Conservation (phyloP, 2,113 vertebrate species). For the Arvicanthis niloticus region DNA sequence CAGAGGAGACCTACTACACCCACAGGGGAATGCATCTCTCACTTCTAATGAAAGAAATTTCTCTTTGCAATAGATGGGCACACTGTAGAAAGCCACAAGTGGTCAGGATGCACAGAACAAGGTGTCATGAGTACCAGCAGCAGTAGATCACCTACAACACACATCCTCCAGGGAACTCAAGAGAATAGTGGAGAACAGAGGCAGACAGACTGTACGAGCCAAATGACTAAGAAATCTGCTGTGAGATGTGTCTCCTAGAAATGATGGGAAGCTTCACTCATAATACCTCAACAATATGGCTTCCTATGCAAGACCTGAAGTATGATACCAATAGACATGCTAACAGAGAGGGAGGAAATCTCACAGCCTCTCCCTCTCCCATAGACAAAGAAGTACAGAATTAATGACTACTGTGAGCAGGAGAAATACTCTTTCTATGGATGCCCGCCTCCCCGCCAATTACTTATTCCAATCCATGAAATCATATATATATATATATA, state of each 20-base stretch:
- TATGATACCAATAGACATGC: not conserved
- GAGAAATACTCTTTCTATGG: not conserved
- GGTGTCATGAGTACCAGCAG: not conserved
- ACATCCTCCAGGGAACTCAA: not conserved
- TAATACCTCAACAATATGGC: not conserved
- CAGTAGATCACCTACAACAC: not conserved
- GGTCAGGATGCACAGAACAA: not conserved
- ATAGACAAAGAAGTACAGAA: not conserved
- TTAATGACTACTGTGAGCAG: not conserved
- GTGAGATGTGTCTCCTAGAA: not conserved
- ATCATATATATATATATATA: not conserved
- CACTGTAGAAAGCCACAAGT: not conserved
- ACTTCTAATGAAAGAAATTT: too few species aligned
- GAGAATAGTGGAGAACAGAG: not conserved
- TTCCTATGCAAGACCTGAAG: not conserved
- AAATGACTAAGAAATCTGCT: too few species aligned
- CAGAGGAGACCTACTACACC: not conserved
- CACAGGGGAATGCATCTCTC: not conserved
- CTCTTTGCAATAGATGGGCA: too few species aligned
- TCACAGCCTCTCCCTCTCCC: not conserved
- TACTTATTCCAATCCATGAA: not conserved
- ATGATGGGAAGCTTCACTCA: not conserved
- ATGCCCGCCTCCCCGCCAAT: too few species aligned
- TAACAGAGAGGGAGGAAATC: not conserved
- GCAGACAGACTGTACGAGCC: not conserved